These are phyloP conservation scores for Bubo blakistoni DNA, from an alignment of 2,113 vertebrate species.

Conservation along the genomic window DNA sequence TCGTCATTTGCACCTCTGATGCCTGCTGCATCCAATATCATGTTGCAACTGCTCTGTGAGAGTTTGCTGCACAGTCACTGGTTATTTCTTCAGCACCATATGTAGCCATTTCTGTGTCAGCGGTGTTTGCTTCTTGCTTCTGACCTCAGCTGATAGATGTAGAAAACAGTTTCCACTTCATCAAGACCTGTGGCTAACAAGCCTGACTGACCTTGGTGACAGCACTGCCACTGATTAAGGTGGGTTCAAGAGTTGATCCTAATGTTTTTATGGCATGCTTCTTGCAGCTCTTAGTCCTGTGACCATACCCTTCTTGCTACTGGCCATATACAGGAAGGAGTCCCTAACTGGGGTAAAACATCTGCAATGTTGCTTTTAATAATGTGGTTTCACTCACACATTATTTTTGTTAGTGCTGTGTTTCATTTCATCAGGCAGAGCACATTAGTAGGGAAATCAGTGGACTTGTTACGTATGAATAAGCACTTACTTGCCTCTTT, in stretches of 20 bases:
- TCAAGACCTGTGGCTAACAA: not conserved
- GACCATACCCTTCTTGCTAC: not conserved
- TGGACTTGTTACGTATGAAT: not conserved
- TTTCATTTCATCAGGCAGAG: not conserved
- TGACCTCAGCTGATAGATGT: not conserved
- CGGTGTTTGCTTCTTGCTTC: not conserved
- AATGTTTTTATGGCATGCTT: not conserved
- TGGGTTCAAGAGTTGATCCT: not conserved
- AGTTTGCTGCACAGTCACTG: not conserved
- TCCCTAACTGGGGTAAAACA: not conserved
- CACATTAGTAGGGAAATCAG: not conserved
- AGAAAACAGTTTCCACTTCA: not conserved
- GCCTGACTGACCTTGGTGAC: not conserved
- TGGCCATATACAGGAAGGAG: not conserved
- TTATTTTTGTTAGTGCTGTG: not conserved
- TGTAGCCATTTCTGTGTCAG: not conserved
- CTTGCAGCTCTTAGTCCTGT: not conserved
- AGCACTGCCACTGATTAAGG: not conserved
- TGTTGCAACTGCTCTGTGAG: not conserved
- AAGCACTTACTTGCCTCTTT: not conserved
- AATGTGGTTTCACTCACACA: not conserved
- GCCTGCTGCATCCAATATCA: not conserved
- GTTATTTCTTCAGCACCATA: not conserved
- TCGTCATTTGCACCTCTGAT: not conserved
- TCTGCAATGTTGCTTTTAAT: not conserved